Base-by-base conservation (phyloP, 2,888 invertebrate species). In the Heteromurus nitidus region DNA sequence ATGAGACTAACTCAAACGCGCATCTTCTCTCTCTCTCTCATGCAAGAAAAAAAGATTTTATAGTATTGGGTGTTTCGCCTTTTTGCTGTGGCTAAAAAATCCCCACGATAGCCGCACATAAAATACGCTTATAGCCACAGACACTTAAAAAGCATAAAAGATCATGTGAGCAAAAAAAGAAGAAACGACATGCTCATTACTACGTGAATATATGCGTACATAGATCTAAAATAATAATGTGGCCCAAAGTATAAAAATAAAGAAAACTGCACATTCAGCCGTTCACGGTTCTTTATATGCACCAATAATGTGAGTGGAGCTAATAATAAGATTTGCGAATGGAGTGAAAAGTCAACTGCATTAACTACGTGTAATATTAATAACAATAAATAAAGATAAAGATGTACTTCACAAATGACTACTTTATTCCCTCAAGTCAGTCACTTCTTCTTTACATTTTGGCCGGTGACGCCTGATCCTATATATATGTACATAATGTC, bases 361-460 rank as follows among this genome's bases (percentile, higher is more conserved):
- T 44, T 50, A 20, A 22, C 53, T 31, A 36, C 69, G 55, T 69
- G 26, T 69, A 42, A 31, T 36, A 69, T 69, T 31, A 69, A 50
- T 50, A 68, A 50, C 55, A 55, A 68, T 44, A 69, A 69, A 69
- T 69, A 69, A 69, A 69, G 55, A 69, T 69, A 69, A 69, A 60
- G 70, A 70, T 70, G 70, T 70, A 36, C 70, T 70, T 58, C 36
- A 55, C 31, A 20, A 58, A 26, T 16, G 44, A 44, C 58, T 53
- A 70, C n/a, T n/a, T 55, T 58, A 30, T 70, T 58, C 55, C 36
- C 53, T 50, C 30, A 20, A n/a, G 62, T 30, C 64, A 47, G 73
- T 73, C 64, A 72, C 42, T 60, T 60, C n/a, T n/a, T n/a, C n/a
- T n/a, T n/a, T n/a, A n/a, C n/a, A n/a, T 65, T 73, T 73, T 73